phyloP scores from a whole-genome alignment of 2,797 vertebrate species.

The Galago senegalensis region DNA sequence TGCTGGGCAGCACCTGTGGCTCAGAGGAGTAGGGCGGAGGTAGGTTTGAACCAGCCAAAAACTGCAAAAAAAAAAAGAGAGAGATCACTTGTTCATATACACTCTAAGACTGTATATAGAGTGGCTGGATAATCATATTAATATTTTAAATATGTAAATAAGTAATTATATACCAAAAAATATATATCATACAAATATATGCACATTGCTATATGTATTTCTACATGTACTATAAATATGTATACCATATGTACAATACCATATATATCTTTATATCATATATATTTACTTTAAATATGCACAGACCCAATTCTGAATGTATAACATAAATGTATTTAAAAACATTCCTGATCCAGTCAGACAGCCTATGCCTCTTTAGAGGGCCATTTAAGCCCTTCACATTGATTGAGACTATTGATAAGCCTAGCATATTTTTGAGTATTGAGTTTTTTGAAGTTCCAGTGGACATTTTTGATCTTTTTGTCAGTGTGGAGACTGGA shows the following conservation, averaged over 20 bases:
- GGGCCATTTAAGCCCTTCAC: too few species aligned
- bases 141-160: conserved; percentile 2
- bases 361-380: too few species aligned
- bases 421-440: too few species aligned
- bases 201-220: neutral
- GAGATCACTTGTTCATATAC: neutral
- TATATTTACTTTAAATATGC: neutral
- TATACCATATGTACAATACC: neutral
- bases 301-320: neutral
- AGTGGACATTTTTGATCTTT: too few species aligned
- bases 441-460: too few species aligned
- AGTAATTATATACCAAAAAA: neutral
- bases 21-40: too few species aligned
- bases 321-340: conserved; percentile 39
- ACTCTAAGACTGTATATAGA: conserved; percentile 20
- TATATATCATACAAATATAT: neutral
- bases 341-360: neutral
- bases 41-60: too few species aligned
- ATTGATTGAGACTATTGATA: too few species aligned
- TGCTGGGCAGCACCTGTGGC: too few species aligned
- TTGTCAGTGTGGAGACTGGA: too few species aligned
- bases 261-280: neutral
- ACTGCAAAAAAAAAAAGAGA: too few species aligned
- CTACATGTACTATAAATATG: neutral
- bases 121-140: neutral